Evolutionary conservation across 2,797 vertebrate species (phyloP).

Genomic region (Triplophysa bombifrons): DNA sequence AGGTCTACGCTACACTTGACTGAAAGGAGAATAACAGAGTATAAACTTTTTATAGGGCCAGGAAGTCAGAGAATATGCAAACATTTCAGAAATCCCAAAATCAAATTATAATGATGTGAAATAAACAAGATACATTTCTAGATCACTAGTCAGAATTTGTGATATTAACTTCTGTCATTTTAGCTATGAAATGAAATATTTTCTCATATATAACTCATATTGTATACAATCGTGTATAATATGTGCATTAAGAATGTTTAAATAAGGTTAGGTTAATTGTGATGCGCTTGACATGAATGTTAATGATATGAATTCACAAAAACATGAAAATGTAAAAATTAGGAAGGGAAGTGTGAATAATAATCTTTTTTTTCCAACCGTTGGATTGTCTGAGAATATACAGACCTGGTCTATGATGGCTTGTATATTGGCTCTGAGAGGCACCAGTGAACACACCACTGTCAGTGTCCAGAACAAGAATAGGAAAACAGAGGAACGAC

Average conservation of each 20-base stretch:
- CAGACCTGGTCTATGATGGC: constrained; percentile 72
- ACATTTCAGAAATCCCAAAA: not conserved
- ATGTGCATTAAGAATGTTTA: no score
- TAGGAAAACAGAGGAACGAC: constrained; percentile 78
- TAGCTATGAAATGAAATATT: no score
- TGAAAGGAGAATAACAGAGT: not conserved
- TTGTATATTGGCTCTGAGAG: constrained; percentile 71
- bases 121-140: not conserved
- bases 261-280: no score
- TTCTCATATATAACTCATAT: no score
- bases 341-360: not conserved
- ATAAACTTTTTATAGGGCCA: not conserved
- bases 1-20: not conserved
- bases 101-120: not conserved
- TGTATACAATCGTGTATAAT: no score
- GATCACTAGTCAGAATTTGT: not conserved
- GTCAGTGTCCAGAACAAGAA: constrained; percentile 84
- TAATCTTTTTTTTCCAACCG: not conserved
- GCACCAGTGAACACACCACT: constrained; percentile 69
- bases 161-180: no score
- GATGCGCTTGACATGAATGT: no score
- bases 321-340: no score
- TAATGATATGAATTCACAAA: no score
- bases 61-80: not conserved
- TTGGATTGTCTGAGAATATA: constrained; percentile 11